Evolutionary conservation across 2,797 vertebrate species (phyloP).

Genomic region (Lerista edwardsae): DNA sequence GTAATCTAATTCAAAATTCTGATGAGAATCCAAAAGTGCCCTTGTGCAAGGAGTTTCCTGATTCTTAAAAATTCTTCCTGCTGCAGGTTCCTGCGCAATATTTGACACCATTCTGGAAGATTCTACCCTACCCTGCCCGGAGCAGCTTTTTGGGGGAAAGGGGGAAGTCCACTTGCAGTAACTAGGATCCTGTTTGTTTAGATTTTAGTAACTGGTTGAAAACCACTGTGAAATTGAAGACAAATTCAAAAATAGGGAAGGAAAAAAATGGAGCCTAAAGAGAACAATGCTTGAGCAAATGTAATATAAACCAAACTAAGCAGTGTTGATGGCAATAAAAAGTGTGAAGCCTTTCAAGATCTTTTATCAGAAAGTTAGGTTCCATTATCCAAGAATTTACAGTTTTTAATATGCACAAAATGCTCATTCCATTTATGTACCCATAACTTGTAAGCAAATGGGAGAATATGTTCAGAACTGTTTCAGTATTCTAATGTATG

Average conservation of each 20-base stretch:
- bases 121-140: neutral
- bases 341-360: neutral
- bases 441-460: neutral
- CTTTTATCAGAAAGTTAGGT: neutral
- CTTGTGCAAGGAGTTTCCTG: neutral
- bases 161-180: neutral
- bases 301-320: neutral
- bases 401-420: neutral
- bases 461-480: no score
- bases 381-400: neutral
- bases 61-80: neutral
- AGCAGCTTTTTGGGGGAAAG: neutral
- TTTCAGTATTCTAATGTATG: neutral
- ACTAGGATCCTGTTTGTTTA: neutral
- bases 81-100: neutral
- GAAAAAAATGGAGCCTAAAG: neutral
- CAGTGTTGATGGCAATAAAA: neutral
- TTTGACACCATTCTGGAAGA: neutral
- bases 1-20: neutral
- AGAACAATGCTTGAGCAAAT: neutral
- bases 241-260: neutral
- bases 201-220: neutral
- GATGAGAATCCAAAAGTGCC: neutral
- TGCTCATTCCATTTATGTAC: no score
- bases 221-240: neutral